Base-by-base conservation (phyloP, 1,140 invertebrate species). In the Drosophila takahashii region DNA sequence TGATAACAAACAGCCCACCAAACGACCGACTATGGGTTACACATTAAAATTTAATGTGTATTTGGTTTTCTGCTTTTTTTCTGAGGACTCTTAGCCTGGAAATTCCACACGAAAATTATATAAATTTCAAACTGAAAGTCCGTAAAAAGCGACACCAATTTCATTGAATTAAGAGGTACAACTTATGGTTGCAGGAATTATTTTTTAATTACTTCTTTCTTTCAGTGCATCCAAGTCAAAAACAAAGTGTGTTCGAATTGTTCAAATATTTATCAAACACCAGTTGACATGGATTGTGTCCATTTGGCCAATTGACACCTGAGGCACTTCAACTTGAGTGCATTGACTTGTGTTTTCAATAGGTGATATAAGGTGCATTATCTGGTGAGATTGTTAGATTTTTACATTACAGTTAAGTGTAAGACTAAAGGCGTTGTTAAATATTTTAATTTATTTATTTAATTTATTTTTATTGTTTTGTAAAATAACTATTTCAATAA, bases 231-330 rank as follows among this genome's bases (percentile, higher is more conserved):
- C 2, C 4, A 37, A 29, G 8, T 1, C 0, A 39, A 41, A 58
- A 57, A 41, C 26, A 53, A 56, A 29, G 13, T 32, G 64, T 57
- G 32, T 51, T 27, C 50, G 50, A 48, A 50, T 18, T 44, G 69
- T 44, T 18, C 37, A 72, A 72, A 72, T 72, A 72, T 72, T 72
- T 71, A 60, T 72, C 45, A 71, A 44, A 64, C 52, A 45, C 41
- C 18, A 16, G 51, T 60, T 57, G 26, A 58, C 52, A 22, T 36
- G 52, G 36, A 44, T 58, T 50, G 29, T 80, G 42, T 80, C 22
- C 53, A 64, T 37, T 32, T 13, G 51, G 22, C 39, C 66, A 81
- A 78, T 83, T 81, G 67, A 51, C 79, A 81, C 62, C 58, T 81
- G 66, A 27, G 27, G 29, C 36, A 36, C 15, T 22, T 5, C 11